A percentile compares a stretch with the other conserved stretches of the same genome.
phyloP scores from a whole-genome alignment of 2,888 invertebrate species.

The Microplitis manilae region DNA sequence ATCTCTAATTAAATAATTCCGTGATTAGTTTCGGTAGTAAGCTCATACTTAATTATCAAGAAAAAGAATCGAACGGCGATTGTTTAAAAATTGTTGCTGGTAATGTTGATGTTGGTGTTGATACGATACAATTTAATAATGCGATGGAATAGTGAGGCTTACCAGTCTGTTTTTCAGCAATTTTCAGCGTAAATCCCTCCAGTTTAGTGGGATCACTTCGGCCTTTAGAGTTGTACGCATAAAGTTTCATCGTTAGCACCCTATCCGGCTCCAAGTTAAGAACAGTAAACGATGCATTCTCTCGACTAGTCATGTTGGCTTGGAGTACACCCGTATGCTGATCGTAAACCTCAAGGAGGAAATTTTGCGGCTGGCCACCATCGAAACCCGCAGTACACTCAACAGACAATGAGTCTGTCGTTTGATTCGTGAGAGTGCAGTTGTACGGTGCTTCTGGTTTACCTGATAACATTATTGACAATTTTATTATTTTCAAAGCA shows the following conservation, averaged over 20 bases:
- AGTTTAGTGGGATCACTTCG: conserved; percentile 81
- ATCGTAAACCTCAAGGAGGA: conserved; percentile 83
- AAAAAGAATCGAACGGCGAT: neutral
- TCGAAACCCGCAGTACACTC: conserved; percentile 84
- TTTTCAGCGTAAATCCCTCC: conserved; percentile 83
- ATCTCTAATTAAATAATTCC: conserved; percentile 4
- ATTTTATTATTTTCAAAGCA: neutral
- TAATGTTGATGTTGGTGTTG: neutral
- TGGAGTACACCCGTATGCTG: conserved; percentile 77
- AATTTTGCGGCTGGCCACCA: conserved; percentile 83
- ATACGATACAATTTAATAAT: neutral
- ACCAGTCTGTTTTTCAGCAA: conserved; percentile 86
- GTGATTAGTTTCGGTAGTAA: conserved; percentile 8
- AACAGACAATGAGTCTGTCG: conserved; percentile 83
- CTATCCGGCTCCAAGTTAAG: conserved; percentile 85
- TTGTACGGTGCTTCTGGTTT: conserved; percentile 85
- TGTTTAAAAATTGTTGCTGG: no score
- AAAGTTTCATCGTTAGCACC: conserved; percentile 83
- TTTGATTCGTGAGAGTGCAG: conserved; percentile 84
- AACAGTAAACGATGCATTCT: conserved; percentile 81
- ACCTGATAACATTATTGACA: conserved; percentile 70
- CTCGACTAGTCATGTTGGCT: conserved; percentile 80
- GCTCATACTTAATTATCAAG: neutral
- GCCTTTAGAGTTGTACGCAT: conserved; percentile 88
- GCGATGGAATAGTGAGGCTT: conserved; percentile 63